Conservation (phyloP, 2,797 vertebrate species). For the Brachyalestes nurse region DNA sequence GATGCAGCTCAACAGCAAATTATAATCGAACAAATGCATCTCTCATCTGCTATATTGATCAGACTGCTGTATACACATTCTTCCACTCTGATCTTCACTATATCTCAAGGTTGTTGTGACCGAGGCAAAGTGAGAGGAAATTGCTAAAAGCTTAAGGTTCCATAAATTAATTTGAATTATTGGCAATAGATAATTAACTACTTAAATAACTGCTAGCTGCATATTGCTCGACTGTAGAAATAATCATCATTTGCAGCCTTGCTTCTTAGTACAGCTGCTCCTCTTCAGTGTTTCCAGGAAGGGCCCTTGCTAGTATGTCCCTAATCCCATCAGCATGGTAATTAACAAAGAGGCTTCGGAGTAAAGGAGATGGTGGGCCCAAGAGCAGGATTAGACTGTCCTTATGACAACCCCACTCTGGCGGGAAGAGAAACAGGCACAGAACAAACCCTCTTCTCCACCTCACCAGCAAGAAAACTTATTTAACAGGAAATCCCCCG, state of each 20-base stretch:
- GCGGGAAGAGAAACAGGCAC: not conserved
- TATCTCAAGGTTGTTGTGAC: too few species aligned
- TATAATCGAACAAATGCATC: too few species aligned
- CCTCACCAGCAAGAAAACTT: conserved; percentile 20
- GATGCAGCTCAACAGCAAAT: too few species aligned
- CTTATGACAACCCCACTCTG: not conserved
- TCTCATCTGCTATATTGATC: too few species aligned
- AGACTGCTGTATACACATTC: too few species aligned
- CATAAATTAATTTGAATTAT: too few species aligned
- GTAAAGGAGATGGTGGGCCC: conserved; percentile 30
- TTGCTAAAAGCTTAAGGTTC: too few species aligned
- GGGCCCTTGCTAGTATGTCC: not conserved
- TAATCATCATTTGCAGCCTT: not conserved
- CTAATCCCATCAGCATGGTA: conserved; percentile 15
- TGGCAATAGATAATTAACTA: too few species aligned
- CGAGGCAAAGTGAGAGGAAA: too few species aligned
- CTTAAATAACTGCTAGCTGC: not conserved
- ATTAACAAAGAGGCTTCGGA: conserved; percentile 20
- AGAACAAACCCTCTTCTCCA: conserved; percentile 11
- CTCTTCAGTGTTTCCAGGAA: not conserved
- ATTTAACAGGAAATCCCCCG: conserved; percentile 32
- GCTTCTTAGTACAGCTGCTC: not conserved
- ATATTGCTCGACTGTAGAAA: not conserved
- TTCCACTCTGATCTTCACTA: too few species aligned
- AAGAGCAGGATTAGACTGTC: conserved; percentile 11